A percentile compares a stretch with the other conserved stretches of the same genome.
Conservation (phyloP, 2,888 invertebrate species). For the Xestoiulus laeticollis region DNA sequence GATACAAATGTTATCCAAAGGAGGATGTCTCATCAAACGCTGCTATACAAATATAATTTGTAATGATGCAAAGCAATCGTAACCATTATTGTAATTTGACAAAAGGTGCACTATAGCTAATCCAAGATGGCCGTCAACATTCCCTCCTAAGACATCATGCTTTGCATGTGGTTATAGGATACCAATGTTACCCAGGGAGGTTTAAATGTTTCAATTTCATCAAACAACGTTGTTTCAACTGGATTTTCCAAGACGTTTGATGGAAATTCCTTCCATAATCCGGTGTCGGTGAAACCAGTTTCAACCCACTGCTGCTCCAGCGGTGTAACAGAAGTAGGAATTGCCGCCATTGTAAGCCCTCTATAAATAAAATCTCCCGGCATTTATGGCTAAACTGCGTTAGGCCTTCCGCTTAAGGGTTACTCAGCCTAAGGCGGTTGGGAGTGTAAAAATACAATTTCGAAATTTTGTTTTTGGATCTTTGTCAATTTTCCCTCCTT, state of each 20-base stretch:
- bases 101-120: too few relatives aligned
- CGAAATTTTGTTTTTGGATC: constrained; percentile 30
- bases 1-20: too few relatives aligned
- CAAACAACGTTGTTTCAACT: too few relatives aligned
- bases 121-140: too few relatives aligned
- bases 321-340: neutral
- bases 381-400: neutral
- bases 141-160: too few relatives aligned
- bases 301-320: neutral
- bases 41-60: too few relatives aligned
- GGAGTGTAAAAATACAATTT: constrained; percentile 21
- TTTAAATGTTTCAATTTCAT: too few relatives aligned
- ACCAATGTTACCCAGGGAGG: too few relatives aligned
- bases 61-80: too few relatives aligned
- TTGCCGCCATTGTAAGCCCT: neutral
- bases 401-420: neutral
- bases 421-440: neutral
- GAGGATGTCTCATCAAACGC: too few relatives aligned
- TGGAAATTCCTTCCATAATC: neutral
- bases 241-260: neutral
- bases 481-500: constrained; percentile 18
- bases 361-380: neutral
- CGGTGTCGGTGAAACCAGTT: neutral
- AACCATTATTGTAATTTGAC: too few relatives aligned
- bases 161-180: too few relatives aligned